Base-by-base conservation (phyloP, 2,113 vertebrate species). In the Donacobius atricapilla region DNA sequence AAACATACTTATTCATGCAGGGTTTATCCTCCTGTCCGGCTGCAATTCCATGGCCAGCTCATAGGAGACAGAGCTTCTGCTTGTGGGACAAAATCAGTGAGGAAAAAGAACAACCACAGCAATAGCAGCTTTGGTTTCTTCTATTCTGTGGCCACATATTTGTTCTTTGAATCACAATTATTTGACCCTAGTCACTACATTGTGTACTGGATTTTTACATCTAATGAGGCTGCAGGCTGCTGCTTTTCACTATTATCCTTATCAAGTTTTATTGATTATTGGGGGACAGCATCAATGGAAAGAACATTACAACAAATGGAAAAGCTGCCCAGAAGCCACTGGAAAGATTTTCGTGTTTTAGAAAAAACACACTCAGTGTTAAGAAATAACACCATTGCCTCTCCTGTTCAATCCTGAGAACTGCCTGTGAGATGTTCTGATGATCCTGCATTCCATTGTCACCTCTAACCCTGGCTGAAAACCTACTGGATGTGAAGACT, bases 201-300 rank as follows among this genome's bases (percentile, higher is more conserved):
- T 83, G 80, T 56, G 12, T 27, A 69, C 88, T 69, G 78, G 63
- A 70, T 87, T 95, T 93, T 89, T 89, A 40, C 40, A 87, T 94
- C 76, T 84, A 92, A 94, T 47, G 64, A 95, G 65, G 58, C 89
- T 94, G 69, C 94, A 91, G 77, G 65, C 80, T 91, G 80, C 89
- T 92, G 91, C 72, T 93, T 93, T 96, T 91, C 76, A 84, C 83
- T 66, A n/a, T 71, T 89, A 75, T 51, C 47, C 69, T 81, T 92
- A 89, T 96, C 80, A 83, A 87, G 47, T 89, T 92, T 68, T 91
- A 94, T 87, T 87, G 91, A 96, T 94, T 73, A n/a, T 42, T 70
- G 19, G n/a, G 65, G 72, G 2, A 15, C 39, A 82, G 72, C 72
- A 48, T 89, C 91, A 78, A n/a, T 56, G 51, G 51, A 64, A 65